Conservation (phyloP, 2,113 vertebrate genomes). For the Ciconia maguari region DNA sequence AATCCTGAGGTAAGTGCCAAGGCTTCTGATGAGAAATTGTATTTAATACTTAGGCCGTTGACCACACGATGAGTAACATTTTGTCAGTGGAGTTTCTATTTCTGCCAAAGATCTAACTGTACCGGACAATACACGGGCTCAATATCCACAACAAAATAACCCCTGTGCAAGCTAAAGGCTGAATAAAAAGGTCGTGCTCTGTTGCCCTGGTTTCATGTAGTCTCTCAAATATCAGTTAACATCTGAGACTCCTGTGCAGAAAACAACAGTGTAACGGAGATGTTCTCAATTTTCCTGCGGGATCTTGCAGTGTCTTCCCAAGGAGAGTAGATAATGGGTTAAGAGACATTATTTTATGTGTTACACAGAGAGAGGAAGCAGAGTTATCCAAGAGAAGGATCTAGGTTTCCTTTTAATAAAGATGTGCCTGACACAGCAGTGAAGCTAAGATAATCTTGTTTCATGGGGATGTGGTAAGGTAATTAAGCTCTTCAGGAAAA, state of each 20-base stretch:
- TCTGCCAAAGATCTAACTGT: background rate
- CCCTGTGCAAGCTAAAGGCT: background rate
- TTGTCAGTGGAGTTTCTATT: background rate
- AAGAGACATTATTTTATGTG: background rate
- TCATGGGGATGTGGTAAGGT: background rate
- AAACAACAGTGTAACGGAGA: background rate
- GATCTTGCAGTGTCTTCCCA: background rate
- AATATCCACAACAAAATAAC: background rate
- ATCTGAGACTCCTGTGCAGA: background rate
- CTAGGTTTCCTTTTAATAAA: background rate
- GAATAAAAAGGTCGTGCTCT: background rate
- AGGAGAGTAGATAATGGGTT: background rate
- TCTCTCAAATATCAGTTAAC: background rate
- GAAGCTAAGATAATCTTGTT: background rate
- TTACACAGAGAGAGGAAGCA: background rate
- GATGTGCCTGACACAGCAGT: background rate
- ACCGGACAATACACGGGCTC: background rate
- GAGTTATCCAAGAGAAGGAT: background rate
- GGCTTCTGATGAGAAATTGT: background rate
- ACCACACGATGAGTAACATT: background rate
- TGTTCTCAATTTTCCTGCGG: background rate
- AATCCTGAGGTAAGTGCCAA: background rate
- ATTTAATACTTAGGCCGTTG: background rate
- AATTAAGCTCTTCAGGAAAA: background rate
- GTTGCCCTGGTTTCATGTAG: background rate